Conservation (phyloP, 1,140 invertebrate species). For the Calliopsis andreniformis region DNA sequence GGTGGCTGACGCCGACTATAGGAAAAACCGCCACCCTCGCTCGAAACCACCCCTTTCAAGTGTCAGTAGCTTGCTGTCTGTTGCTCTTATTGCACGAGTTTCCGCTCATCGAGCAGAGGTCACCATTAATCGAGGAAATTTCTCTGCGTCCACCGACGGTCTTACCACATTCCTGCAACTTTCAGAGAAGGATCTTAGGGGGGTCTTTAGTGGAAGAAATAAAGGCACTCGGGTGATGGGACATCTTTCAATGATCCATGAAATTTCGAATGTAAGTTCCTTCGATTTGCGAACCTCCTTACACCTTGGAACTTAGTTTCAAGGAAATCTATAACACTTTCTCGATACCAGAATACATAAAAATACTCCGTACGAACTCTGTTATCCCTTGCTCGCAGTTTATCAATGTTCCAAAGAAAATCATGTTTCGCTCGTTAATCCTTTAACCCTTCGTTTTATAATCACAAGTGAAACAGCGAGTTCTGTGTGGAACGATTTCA, state of each 20-base stretch:
- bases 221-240: background rate
- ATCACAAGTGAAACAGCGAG: background rate
- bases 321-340: too few relatives aligned
- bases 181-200: too few relatives aligned
- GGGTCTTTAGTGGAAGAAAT: too few relatives aligned
- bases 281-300: background rate
- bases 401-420: too few relatives aligned
- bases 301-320: too few relatives aligned
- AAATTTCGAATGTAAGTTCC: slow-evolving; percentile 62
- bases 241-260: slow-evolving; percentile 53
- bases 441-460: background rate
- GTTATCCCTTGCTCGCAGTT: background rate
- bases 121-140: background rate
- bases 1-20: slow-evolving; percentile 48
- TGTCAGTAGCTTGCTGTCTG: slow-evolving; percentile 56
- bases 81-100: slow-evolving; percentile 52
- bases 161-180: background rate
- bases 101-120: background rate
- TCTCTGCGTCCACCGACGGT: background rate
- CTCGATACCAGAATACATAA: too few relatives aligned
- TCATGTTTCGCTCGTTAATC: slow-evolving; percentile 38
- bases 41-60: slow-evolving; percentile 24
- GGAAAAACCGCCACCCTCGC: slow-evolving; percentile 40
- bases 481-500: slow-evolving; percentile 24
- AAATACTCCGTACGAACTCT: too few relatives aligned